Evolutionary conservation across 2,888 invertebrate genomes (phyloP).

Genomic region (Brassicogethes aeneus): DNA sequence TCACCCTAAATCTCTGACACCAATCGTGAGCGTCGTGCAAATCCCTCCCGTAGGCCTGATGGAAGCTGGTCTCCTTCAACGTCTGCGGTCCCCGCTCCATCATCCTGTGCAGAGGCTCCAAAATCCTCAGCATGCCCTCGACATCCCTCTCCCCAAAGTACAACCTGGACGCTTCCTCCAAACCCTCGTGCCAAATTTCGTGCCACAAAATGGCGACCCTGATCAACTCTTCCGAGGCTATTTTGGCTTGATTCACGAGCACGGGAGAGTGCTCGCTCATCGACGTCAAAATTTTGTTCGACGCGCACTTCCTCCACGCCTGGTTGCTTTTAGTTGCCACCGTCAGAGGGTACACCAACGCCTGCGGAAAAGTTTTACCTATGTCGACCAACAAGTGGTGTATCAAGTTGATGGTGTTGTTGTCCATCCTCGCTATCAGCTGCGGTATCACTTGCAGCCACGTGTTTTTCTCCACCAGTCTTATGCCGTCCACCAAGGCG

Average conservation of each 20-base stretch:
- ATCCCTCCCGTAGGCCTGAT: slow-evolving; percentile 92
- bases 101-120: slow-evolving; percentile 92
- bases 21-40: slow-evolving; percentile 91
- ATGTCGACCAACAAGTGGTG: slow-evolving; percentile 92
- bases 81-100: slow-evolving; percentile 92
- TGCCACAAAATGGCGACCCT: slow-evolving; percentile 99
- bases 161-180: slow-evolving; percentile 87
- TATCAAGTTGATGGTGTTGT: slow-evolving; percentile 85
- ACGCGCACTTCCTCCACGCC: slow-evolving; percentile 74
- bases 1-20: slow-evolving; percentile 80
- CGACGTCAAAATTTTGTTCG: slow-evolving; percentile 87
- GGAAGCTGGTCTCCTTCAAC: slow-evolving; percentile 93
- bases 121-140: slow-evolving; percentile 90
- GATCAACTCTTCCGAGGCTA: slow-evolving; percentile 95
- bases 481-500: slow-evolving; percentile 84
- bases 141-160: slow-evolving; percentile 96
- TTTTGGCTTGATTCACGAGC: slow-evolving; percentile 89
- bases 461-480: slow-evolving; percentile 91
- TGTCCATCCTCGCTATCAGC: slow-evolving; percentile 95
- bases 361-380: slow-evolving; percentile 75
- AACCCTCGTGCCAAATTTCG: slow-evolving; percentile 97
- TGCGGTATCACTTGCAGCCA: slow-evolving; percentile 99
- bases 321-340: slow-evolving; percentile 87
- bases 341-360: slow-evolving; percentile 93
- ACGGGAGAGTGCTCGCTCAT: slow-evolving; percentile 92